These are phyloP conservation scores for Pseudonaja textilis DNA, from an alignment of 2,113 vertebrate species.

Conservation along the genomic window DNA sequence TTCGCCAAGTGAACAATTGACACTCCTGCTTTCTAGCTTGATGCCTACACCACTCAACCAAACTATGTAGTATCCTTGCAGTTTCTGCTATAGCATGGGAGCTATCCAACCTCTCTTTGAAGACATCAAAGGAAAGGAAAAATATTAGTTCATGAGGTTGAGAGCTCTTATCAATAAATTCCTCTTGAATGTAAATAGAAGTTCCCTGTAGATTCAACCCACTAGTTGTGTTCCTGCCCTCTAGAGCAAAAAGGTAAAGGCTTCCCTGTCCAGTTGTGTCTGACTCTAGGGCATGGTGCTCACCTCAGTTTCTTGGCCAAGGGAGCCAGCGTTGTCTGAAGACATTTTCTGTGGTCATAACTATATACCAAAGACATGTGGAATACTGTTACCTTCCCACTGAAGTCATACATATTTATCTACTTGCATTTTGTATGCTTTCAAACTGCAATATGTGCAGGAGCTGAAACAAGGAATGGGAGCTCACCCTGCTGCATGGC, in stretches of 20 bases:
- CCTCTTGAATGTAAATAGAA: not conserved
- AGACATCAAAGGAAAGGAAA: not conserved
- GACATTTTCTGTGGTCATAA: not conserved
- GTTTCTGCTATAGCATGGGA: not conserved
- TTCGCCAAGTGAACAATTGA: too few relatives aligned
- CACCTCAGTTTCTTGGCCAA: not conserved
- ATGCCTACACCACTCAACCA: too few relatives aligned
- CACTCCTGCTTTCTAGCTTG: too few relatives aligned
- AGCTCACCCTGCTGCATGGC: not conserved
- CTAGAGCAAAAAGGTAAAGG: not conserved
- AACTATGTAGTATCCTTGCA: not conserved
- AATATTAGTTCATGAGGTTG: not conserved
- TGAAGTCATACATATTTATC: not conserved
- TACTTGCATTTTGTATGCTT: not conserved
- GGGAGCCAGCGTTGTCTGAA: not conserved
- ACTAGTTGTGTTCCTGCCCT: not conserved
- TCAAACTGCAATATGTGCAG: not conserved
- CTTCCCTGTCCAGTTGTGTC: not conserved
- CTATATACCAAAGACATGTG: not conserved
- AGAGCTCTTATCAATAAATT: not conserved
- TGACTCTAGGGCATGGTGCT: not conserved
- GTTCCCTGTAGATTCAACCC: not conserved
- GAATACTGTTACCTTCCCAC: not conserved
- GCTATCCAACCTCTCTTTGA: not conserved
- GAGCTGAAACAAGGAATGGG: not conserved